Conservation (phyloP, 1,140 invertebrate species). For the Amyelois transitella region DNA sequence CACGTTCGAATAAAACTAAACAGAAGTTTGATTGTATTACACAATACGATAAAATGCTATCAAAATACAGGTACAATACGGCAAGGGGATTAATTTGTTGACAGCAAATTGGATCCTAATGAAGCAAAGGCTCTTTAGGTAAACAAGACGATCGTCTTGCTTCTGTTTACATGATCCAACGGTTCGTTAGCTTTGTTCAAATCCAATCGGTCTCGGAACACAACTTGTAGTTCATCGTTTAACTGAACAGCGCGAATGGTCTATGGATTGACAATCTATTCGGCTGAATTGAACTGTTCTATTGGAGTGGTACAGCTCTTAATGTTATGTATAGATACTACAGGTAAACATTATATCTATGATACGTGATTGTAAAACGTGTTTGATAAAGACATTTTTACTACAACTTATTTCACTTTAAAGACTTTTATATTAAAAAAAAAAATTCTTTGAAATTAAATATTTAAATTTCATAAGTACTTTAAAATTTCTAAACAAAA, state of each 20-base stretch:
- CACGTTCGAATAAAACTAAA: too few relatives aligned
- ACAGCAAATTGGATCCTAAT: slow-evolving; percentile 73
- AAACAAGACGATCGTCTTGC: slow-evolving; percentile 71
- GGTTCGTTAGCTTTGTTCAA: slow-evolving; percentile 73
- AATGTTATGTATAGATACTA: too few relatives aligned
- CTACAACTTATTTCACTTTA: too few relatives aligned
- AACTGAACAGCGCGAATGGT: background rate
- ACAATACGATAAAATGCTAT: slow-evolving; percentile 4
- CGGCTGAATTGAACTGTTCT: background rate
- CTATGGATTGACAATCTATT: background rate
- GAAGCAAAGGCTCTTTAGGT: slow-evolving; percentile 71
- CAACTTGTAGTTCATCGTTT: slow-evolving; percentile 23
- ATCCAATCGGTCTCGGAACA: slow-evolving; percentile 61
- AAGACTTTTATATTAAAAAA: too few relatives aligned
- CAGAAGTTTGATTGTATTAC: background rate
- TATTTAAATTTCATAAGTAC: too few relatives aligned
- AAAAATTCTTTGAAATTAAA: too few relatives aligned
- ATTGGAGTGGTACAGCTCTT: too few relatives aligned
- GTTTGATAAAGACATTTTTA: too few relatives aligned
- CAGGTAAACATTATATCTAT: too few relatives aligned
- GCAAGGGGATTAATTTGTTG: slow-evolving; percentile 67
- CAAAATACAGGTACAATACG: slow-evolving; percentile 24
- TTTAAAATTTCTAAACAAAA: too few relatives aligned
- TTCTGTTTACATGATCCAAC: slow-evolving; percentile 69
- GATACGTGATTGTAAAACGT: too few relatives aligned